Base-by-base conservation (phyloP, 2,113 vertebrate species). In the Steatornis caripensis region DNA sequence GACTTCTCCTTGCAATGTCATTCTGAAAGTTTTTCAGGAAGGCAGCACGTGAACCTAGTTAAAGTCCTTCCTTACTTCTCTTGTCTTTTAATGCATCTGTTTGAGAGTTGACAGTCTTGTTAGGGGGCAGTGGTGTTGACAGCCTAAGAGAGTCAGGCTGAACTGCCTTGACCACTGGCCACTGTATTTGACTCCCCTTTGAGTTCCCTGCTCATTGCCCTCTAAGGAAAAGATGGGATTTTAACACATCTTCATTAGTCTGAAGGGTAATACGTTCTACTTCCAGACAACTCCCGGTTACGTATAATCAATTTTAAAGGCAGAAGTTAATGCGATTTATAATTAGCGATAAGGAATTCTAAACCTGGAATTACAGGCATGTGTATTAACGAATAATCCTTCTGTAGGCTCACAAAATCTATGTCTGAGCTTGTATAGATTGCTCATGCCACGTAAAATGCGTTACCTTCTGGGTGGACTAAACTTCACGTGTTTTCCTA, bases 271-370 rank as follows among this genome's bases (percentile, higher is more conserved):
- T 92, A 74, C 24, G 74, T 97, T 93, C 87, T 93, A 37, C 89
- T 76, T 82, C 16, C 84, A 92, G 96, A 92, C 91, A 87, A 87
- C 91, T 97, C 74, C 48, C 49, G 0, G 37, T 95, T 97, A 91
- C 9, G 3, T 93, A 46, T 80, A 92, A 91, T 95, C 93, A 91
- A 91, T 95, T 95, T 95, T 96, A 97, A 96, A 96, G 87, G 95
- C 85, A 92, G 83, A 94, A 96, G 88, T 94, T 96, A 95, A 96
- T 96, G 94, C 5, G 9, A 93, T 95, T 96, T 96, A 85, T 96
- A 95, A 96, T 95, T 93, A 85, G 92, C 0, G 39, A 86, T 86
- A 80, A 95, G 82, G 82, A 88, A 94, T 91, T 90, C 90, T 95
- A 77, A 91, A 86, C 89, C 89, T 94, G 79, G 87, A 95, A 86